These are phyloP conservation scores for Aproaerema taeniolella DNA, from an alignment of 2,888 invertebrate species.

Conservation along the genomic window DNA sequence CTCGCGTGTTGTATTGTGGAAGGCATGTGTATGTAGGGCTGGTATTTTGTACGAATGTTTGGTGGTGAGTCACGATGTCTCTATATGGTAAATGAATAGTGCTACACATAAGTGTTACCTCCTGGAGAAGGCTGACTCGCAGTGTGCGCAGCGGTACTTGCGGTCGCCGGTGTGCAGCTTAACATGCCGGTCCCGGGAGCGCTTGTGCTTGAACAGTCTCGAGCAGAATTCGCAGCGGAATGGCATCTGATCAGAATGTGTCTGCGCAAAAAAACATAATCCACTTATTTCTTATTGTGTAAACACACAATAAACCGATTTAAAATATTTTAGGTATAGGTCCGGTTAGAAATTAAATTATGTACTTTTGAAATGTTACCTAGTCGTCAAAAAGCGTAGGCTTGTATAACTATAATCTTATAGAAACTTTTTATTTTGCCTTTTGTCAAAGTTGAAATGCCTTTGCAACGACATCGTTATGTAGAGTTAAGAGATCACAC, in stretches of 20 bases:
- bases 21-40: background rate
- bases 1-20: background rate
- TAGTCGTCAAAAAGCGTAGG: no score
- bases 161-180: constrained; percentile 95
- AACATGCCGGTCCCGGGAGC: constrained; percentile 94
- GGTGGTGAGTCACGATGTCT: no score
- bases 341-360: no score
- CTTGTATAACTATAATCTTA: no score
- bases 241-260: constrained; percentile 94
- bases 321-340: no score
- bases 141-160: constrained; percentile 93
- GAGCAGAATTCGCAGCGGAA: constrained; percentile 95
- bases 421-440: no score
- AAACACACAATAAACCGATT: background rate
- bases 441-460: no score
- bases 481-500: no score
- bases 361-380: no score
- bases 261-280: constrained; percentile 80
- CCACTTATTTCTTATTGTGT: no score
- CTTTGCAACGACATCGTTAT: no score
- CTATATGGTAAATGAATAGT: background rate
- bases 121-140: constrained; percentile 94
- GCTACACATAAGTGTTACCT: constrained; percentile 75
- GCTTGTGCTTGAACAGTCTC: constrained; percentile 95
- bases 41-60: background rate